Evolutionary conservation across 1,140 invertebrate genomes (phyloP).

Genomic region (Brachionus paranguensis): DNA sequence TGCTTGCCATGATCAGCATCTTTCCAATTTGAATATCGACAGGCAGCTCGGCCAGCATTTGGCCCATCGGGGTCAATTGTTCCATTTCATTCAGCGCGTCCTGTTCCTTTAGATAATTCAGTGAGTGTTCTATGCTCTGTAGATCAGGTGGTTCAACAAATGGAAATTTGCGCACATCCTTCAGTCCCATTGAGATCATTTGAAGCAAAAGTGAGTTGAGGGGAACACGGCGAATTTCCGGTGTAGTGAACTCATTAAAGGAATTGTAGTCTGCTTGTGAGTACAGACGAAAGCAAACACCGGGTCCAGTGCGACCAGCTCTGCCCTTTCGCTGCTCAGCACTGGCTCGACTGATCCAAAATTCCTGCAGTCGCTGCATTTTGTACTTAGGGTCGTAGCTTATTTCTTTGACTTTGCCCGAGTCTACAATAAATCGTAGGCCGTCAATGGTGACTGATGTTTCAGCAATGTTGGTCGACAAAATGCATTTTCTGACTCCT

Average conservation of each 20-base stretch:
- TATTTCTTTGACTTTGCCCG: slow-evolving; percentile 85
- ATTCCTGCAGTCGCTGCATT: slow-evolving; percentile 79
- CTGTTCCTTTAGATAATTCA: slow-evolving; percentile 75
- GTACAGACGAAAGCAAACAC: slow-evolving; percentile 70
- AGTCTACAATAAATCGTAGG: slow-evolving; percentile 92
- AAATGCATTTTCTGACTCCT: slow-evolving; percentile 88
- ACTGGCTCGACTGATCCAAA: slow-evolving; percentile 93
- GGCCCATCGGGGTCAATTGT: slow-evolving; percentile 79
- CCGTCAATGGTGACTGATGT: slow-evolving; percentile 98
- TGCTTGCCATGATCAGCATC: slow-evolving; percentile 84
- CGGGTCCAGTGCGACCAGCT: slow-evolving; percentile 63
- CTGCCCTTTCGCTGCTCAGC: slow-evolving; percentile 93
- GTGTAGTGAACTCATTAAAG: slow-evolving; percentile 71
- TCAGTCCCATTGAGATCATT: slow-evolving; percentile 89
- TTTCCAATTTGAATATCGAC: slow-evolving; percentile 92
- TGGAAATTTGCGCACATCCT: slow-evolving; percentile 82
- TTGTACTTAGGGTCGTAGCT: slow-evolving; percentile 80
- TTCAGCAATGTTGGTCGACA: slow-evolving; percentile 99
- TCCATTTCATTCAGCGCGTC: slow-evolving; percentile 75
- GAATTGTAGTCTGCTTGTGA: slow-evolving; percentile 75
- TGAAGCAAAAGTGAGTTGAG: slow-evolving; percentile 84
- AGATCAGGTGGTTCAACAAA: slow-evolving; percentile 80
- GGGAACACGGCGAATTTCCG: slow-evolving; percentile 84
- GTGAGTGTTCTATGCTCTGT: slow-evolving; percentile 76
- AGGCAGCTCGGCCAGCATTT: slow-evolving; percentile 77